Base-by-base conservation (phyloP, 2,888 invertebrate genomes). In the Brenthis hecate region DNA sequence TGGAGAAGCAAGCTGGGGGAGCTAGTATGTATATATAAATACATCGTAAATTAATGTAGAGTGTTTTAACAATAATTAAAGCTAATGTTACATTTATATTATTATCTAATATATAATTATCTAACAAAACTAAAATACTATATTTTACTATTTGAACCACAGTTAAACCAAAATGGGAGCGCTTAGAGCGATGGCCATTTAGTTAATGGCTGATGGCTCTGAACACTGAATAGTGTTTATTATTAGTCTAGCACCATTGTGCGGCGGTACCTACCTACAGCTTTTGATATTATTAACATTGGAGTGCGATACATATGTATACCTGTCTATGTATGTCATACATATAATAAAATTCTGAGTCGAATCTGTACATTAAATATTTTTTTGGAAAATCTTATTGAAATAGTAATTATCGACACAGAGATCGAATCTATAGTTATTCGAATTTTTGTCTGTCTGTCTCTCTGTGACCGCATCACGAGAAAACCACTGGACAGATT, bases 191-290 rank as follows among this genome's bases (percentile, higher is more conserved):
- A 64, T 55, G 55, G 48, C 47, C 64, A 64, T 64, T 64, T 64
- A 54, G 64, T 55, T 64, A 64, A 64, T 64, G 55, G 64, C 28
- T 64, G 56, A 64, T 64, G 55, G 64, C 28, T n/a, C 64, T 55
- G 64, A 36, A 28, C 43, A 55, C 47, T 64, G 47, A 64, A 55
- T 55, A 64, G 47, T 64, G 64, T 64, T 64, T 62, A 62, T 53
- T 62, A 62, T 62, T 62, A 54, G 62, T 62, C 62, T 43, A 62
- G 53, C 36, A 14, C 53, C 43, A 51, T 62, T 43, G 36, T 62
- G 36, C 14, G 36, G 43, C 36, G 43, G 19, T 62, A 36, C 28
- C 28, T 28, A 28, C 28, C 28, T 3, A 28, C 51, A 16, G 53
- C 62, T 62, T 62, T 62, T 54, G 62, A 62, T 43, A 62, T 62